Evolutionary conservation across 2,113 vertebrate species (phyloP), one percentile per base, ranked within the genome.

Genomic region (Heloderma charlesbogerti): DNA sequence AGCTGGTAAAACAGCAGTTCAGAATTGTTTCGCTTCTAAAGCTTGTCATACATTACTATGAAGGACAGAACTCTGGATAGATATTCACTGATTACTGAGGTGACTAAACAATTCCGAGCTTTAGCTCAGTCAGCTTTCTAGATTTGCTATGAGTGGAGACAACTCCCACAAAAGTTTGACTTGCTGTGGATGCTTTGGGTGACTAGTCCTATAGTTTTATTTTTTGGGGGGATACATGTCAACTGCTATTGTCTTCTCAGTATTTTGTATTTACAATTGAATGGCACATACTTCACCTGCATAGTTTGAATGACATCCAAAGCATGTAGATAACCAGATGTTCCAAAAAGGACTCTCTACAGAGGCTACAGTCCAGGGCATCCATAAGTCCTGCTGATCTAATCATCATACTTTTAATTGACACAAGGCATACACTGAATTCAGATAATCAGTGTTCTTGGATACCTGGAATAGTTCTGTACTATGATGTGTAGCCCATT

Each of bases 41-140:
- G 93, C 78, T 94, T 93, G 85, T 91, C 96, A 95, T 94, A 91
- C 89, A 95, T 96, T 94, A 95, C 85, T 87, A 84, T 31, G 37
- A 87, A 93, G 92, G 95, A 87, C 87, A 90, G 88, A 57, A 96
- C 92, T 87, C 75, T 77, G 8, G 84, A 12, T 81, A 34, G 66
- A 57, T 87, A 92, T 92, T 84, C 81, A 71, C 72, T 54, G 67
- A 3, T 87, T 95, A 93, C 96, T 75, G 90, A 69, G n/a, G 81
- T 88, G 87, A 86, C 75, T 66, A 92, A 91, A 81, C 88, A 93
- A 93, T 92, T 93, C 87, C 51, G 94, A 94, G 95, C 92, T 60
- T 9, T 60, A 18, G 60, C n/a, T n/a, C 86, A 69, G 31, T 31
- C 86, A 89, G n/a, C 40, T 80, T n/a, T 88, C 54, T 22, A 60